Evolutionary conservation across 2,113 vertebrate genomes (phyloP).

Genomic region (Malurus melanocephalus): DNA sequence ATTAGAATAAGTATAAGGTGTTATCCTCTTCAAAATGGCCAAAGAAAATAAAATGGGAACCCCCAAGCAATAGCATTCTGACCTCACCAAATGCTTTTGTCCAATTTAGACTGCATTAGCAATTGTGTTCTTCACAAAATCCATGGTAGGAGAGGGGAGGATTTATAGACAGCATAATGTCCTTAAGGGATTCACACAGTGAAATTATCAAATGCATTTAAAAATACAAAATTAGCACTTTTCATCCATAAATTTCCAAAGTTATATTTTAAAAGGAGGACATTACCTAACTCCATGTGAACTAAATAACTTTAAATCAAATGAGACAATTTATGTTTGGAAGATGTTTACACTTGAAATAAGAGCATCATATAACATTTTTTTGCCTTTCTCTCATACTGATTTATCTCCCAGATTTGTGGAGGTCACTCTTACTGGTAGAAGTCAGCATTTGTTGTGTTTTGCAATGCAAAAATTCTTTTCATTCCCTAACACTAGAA

Average conservation of each 20-base stretch:
- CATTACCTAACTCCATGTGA: slow-evolving; percentile 32
- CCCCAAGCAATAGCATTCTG: neutral
- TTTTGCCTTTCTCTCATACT: neutral
- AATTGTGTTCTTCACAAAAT: slow-evolving; percentile 26
- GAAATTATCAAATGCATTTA: slow-evolving; percentile 44
- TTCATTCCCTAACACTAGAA: slow-evolving; percentile 39
- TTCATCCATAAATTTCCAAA: slow-evolving; percentile 40
- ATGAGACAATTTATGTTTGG: slow-evolving; percentile 16
- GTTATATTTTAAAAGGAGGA: slow-evolving; percentile 31
- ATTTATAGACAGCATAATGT: slow-evolving; percentile 39
- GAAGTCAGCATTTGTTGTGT: slow-evolving; percentile 45
- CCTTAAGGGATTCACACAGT: slow-evolving; percentile 5
- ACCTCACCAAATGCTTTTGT: slow-evolving; percentile 37
- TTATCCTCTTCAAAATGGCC: slow-evolving; percentile 3
- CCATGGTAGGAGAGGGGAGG: neutral
- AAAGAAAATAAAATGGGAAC: slow-evolving; percentile 35
- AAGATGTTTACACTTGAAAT: slow-evolving; percentile 39
- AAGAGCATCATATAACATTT: slow-evolving; percentile 25
- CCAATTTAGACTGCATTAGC: slow-evolving; percentile 41
- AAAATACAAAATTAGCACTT: slow-evolving; percentile 53
- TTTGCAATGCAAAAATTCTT: slow-evolving; percentile 56
- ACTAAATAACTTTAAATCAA: slow-evolving; percentile 56
- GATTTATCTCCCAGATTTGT: slow-evolving; percentile 49
- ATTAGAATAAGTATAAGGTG: slow-evolving; percentile 28
- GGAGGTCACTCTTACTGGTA: slow-evolving; percentile 12